Percentiles rank a stretch among this genome's conserved stretches.
Evolutionary conservation across 2,797 vertebrate species (phyloP).

Genomic region (Oreonectes daqikongensis): DNA sequence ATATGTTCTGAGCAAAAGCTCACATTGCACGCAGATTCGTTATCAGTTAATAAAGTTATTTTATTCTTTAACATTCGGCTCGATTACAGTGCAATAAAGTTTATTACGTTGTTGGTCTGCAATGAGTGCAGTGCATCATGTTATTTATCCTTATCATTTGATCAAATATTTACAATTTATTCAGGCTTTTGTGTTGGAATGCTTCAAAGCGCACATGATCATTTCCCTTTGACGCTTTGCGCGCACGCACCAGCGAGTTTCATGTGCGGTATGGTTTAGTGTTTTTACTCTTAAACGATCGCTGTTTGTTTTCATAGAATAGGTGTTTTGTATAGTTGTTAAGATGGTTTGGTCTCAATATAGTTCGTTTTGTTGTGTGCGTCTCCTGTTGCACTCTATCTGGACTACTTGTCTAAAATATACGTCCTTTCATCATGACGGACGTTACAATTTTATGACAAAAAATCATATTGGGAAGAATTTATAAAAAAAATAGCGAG

Average conservation of each 20-base stretch:
- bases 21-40: not conserved
- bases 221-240: not conserved
- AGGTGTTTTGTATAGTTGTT: not conserved
- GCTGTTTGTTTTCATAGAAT: not conserved
- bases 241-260: not conserved
- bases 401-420: not conserved
- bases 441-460: not conserved
- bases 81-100: not conserved
- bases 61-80: not conserved
- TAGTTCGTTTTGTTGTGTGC: not conserved
- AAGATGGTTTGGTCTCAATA: not conserved
- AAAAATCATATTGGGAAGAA: no score
- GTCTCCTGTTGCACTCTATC: slow-evolving; percentile 17
- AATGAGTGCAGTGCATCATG: not conserved
- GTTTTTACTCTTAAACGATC: no score
- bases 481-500: no score
- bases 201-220: not conserved
- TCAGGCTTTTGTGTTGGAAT: not conserved
- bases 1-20: not conserved
- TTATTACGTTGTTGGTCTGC: not conserved
- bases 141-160: not conserved
- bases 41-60: not conserved
- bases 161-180: not conserved
- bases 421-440: slow-evolving; percentile 2
- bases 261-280: no score